Evolutionary conservation across 2,888 invertebrate species (phyloP).

Genomic region (Caenorhabditis becei): DNA sequence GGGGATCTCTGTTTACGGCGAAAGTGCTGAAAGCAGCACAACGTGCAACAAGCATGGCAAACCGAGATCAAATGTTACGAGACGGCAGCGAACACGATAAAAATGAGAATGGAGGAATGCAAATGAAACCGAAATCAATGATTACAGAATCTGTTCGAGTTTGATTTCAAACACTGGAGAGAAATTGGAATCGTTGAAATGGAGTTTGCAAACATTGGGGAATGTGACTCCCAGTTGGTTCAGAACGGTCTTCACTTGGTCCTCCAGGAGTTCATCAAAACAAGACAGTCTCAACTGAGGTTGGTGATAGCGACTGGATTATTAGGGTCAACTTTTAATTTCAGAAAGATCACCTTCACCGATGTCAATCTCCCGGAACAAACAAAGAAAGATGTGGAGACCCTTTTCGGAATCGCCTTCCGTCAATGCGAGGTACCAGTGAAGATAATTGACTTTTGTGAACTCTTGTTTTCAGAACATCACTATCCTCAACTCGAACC

Average conservation of each 20-base stretch:
- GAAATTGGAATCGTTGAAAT: conserved; percentile 58
- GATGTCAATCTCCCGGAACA: conserved; percentile 17
- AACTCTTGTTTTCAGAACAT: conserved; percentile 43
- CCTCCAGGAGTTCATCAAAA: conserved; percentile 19
- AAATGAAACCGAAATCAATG: conserved; percentile 12
- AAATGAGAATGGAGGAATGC: not conserved
- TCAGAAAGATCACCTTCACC: conserved; percentile 42
- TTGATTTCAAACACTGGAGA: conserved; percentile 63
- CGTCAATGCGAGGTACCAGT: conserved; percentile 45
- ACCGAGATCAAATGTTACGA: conserved; percentile 23
- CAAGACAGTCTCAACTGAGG: conserved; percentile 58
- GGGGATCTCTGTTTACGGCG: conserved; percentile 18
- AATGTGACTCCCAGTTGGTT: conserved; percentile 8
- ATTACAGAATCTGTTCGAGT: conserved; percentile 60
- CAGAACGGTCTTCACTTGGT: conserved; percentile 20
- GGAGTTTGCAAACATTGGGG: conserved; percentile 40
- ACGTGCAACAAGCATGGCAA: conserved; percentile 50
- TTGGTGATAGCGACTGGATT: not conserved
- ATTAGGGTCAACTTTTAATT: no score
- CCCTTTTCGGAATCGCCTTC: conserved; percentile 33
- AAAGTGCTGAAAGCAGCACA: conserved; percentile 53
- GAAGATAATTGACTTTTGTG: not conserved
- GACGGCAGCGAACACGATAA: conserved; percentile 17
- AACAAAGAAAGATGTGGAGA: not conserved
- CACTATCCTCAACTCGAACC: conserved; percentile 26